phyloP scores from a whole-genome alignment of 2,797 vertebrate species.

The Lophius americanus region DNA sequence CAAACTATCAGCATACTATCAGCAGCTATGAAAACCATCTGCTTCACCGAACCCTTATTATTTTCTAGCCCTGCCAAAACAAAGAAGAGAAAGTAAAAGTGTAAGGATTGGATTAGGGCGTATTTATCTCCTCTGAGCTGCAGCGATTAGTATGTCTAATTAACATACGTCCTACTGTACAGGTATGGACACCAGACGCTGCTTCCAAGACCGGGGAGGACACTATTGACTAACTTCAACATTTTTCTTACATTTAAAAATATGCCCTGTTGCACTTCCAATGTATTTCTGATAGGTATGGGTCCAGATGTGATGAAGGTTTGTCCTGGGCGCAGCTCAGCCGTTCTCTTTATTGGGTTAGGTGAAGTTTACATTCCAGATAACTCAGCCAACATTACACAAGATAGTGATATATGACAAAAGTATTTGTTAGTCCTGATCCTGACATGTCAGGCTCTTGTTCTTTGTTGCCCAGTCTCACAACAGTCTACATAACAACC shows the following conservation, averaged over 20 bases:
- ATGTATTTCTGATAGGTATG: too few relatives aligned
- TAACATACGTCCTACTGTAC: neutral
- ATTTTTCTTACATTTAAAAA: too few relatives aligned
- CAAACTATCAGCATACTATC: too few relatives aligned
- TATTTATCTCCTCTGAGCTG: neutral
- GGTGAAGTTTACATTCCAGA: neutral
- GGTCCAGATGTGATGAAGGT: neutral
- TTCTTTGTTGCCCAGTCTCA: too few relatives aligned
- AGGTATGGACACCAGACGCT: neutral
- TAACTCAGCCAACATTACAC: neutral
- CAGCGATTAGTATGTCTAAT: neutral
- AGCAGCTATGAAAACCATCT: too few relatives aligned
- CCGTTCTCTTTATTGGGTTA: neutral
- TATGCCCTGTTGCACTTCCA: too few relatives aligned
- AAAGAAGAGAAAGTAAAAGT: neutral
- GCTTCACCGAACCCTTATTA: too few relatives aligned
- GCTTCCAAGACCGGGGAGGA: neutral
- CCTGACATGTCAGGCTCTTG: too few relatives aligned
- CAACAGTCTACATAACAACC: too few relatives aligned
- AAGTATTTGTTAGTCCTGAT: neutral
- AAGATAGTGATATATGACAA: neutral
- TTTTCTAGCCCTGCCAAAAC: neutral
- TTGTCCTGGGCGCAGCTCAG: neutral
- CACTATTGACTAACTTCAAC: neutral
- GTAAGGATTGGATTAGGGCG: slow-evolving; percentile 1